phyloP scores from a whole-genome alignment of 1,140 invertebrate genomes.

The Protaetia brevitarsis region DNA sequence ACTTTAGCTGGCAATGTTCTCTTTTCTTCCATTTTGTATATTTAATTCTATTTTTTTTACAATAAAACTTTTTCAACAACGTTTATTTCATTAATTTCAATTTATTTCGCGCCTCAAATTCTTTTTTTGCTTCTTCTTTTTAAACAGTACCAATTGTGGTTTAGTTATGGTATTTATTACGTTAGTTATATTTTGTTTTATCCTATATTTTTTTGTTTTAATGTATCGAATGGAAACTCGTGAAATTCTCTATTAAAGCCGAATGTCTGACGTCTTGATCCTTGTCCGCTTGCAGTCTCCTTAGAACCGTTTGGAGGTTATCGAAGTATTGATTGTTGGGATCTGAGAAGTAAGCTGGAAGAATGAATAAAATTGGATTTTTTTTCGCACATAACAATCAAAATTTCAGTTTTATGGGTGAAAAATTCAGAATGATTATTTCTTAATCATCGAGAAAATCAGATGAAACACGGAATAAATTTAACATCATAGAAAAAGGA shows the following conservation, averaged over 20 bases:
- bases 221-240: not conserved
- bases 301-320: slow-evolving; percentile 38
- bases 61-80: too few relatives aligned
- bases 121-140: not conserved
- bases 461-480: slow-evolving; percentile 10
- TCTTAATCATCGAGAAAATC: not conserved
- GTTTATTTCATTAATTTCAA: too few relatives aligned
- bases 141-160: not conserved
- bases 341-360: slow-evolving; percentile 45
- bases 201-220: not conserved
- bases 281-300: slow-evolving; percentile 45
- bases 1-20: not conserved
- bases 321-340: slow-evolving; percentile 40
- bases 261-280: slow-evolving; percentile 45
- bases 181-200: too few relatives aligned
- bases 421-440: not conserved
- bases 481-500: not conserved
- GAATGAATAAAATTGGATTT: slow-evolving; percentile 19
- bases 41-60: too few relatives aligned
- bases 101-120: too few relatives aligned
- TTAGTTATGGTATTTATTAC: too few relatives aligned
- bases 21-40: not conserved
- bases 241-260: slow-evolving; percentile 26
- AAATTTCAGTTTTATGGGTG: too few relatives aligned
- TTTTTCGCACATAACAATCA: not conserved